Conservation (phyloP, 92 coral and sea anemone species). For the Isaurus tuberculatus region DNA sequence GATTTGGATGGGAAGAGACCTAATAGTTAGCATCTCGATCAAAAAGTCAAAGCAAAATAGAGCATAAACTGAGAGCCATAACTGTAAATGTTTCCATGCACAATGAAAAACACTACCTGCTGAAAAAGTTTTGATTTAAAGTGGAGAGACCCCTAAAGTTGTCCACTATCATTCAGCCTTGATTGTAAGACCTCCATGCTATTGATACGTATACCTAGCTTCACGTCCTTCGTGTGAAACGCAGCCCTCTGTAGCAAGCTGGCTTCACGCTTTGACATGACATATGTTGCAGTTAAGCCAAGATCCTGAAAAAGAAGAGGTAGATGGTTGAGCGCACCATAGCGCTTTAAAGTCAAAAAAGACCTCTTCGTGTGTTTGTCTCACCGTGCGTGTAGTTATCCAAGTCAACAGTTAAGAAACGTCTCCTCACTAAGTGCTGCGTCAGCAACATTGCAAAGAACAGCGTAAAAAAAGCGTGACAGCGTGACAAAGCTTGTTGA, state of each 20-base stretch:
- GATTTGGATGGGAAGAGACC: no score
- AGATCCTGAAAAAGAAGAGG: slow-evolving; percentile 32
- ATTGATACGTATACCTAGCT: background rate
- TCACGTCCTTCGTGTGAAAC: slow-evolving; percentile 35
- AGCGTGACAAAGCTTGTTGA: no score
- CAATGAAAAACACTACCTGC: background rate
- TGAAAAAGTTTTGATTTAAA: background rate
- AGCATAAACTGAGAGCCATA: no score
- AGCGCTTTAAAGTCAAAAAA: slow-evolving; percentile 32
- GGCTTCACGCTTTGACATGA: slow-evolving; percentile 31
- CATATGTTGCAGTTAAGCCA: slow-evolving; percentile 34
- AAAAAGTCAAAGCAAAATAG: no score
- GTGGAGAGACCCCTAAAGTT: background rate
- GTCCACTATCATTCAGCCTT: background rate
- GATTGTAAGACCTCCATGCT: no score
- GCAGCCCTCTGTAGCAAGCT: slow-evolving; percentile 4
- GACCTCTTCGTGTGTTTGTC: background rate
- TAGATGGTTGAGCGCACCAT: slow-evolving; percentile 43
- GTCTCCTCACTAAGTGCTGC: no score
- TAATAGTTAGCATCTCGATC: no score
- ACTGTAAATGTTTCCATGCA: background rate
- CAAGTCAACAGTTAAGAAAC: background rate
- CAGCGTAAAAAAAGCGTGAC: no score
- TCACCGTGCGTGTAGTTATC: background rate
- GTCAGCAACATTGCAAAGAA: no score